Percentiles rank a stretch among this genome's conserved stretches.
These are phyloP conservation scores for Apis mellifera DNA, from an alignment of 1,140 invertebrate species.

Conservation along the genomic window DNA sequence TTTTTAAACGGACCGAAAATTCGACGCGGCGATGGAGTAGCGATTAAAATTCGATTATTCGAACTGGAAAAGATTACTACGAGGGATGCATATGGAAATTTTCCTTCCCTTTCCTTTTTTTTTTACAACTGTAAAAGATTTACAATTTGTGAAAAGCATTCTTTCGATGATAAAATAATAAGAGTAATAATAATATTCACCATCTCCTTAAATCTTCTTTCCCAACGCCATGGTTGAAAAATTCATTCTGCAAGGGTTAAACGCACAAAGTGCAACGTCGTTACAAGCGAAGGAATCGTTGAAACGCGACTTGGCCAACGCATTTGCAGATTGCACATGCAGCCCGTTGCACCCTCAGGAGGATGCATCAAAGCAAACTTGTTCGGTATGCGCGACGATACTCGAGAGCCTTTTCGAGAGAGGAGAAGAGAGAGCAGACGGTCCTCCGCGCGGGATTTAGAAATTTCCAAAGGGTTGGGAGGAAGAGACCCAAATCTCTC, in stretches of 20 bases:
- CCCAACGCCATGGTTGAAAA: background rate
- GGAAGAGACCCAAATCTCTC: background rate
- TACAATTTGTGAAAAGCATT: too few relatives aligned
- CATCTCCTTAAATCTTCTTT: too few relatives aligned
- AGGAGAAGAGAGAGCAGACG: background rate
- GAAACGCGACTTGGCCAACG: conserved; percentile 16
- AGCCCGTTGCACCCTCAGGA: conserved; percentile 19
- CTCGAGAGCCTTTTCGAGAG: background rate
- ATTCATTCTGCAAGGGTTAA: too few relatives aligned
- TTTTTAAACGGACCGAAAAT: conserved; percentile 30
- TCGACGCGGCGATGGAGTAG: too few relatives aligned
- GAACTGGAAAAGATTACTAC: too few relatives aligned
- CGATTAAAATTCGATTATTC: too few relatives aligned
- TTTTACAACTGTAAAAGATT: too few relatives aligned
- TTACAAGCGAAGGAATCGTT: background rate
- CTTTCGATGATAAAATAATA: too few relatives aligned
- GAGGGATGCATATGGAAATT: too few relatives aligned
- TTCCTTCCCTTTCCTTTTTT: too few relatives aligned
- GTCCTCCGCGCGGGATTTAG: background rate
- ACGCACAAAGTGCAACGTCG: too few relatives aligned
- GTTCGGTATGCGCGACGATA: conserved; percentile 37
- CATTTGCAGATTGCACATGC: conserved; percentile 47
- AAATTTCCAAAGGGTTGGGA: background rate
- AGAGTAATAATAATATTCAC: too few relatives aligned
- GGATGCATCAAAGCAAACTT: conserved; percentile 45